Evolutionary conservation across 1,140 invertebrate species (phyloP).

Genomic region (Adoxophyes honmai): DNA sequence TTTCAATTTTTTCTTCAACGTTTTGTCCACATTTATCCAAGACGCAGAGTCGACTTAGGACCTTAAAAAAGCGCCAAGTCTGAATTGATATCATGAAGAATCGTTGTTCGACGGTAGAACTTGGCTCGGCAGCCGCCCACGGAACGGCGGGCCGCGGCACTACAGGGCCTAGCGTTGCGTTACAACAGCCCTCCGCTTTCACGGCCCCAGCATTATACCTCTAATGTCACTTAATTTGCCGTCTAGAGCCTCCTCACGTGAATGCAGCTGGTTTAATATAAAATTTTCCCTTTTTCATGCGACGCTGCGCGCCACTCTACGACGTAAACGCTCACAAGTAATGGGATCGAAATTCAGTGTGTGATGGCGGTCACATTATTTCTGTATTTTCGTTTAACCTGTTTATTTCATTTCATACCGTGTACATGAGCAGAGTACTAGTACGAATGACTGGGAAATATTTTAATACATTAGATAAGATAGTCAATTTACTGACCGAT

Average conservation of each 20-base stretch:
- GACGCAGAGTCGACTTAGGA: too few relatives aligned
- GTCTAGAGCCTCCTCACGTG: slow-evolving; percentile 71
- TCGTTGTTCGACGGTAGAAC: too few relatives aligned
- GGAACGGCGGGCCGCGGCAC: slow-evolving; percentile 18
- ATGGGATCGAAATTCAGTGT: slow-evolving; percentile 37
- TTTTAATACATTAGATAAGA: too few relatives aligned
- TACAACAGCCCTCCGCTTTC: slow-evolving; percentile 62
- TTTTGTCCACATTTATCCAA: too few relatives aligned
- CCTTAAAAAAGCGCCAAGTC: too few relatives aligned
- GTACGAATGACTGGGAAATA: too few relatives aligned
- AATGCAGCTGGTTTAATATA: slow-evolving; percentile 73
- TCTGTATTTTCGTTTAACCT: background rate
- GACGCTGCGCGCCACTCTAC: slow-evolving; percentile 63
- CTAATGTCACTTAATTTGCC: slow-evolving; percentile 76
- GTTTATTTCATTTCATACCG: too few relatives aligned
- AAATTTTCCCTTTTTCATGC: slow-evolving; percentile 62
- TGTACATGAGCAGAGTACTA: too few relatives aligned
- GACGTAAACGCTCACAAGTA: slow-evolving; percentile 72
- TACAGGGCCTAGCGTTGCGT: slow-evolving; percentile 49
- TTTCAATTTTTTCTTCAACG: too few relatives aligned
- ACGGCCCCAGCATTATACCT: slow-evolving; percentile 70
- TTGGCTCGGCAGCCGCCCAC: too few relatives aligned
- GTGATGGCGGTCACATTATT: background rate
- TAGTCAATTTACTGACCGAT: too few relatives aligned
- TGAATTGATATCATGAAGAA: too few relatives aligned